phyloP scores from a whole-genome alignment of 2,888 invertebrate genomes.

The Drosophila melanosoma region DNA sequence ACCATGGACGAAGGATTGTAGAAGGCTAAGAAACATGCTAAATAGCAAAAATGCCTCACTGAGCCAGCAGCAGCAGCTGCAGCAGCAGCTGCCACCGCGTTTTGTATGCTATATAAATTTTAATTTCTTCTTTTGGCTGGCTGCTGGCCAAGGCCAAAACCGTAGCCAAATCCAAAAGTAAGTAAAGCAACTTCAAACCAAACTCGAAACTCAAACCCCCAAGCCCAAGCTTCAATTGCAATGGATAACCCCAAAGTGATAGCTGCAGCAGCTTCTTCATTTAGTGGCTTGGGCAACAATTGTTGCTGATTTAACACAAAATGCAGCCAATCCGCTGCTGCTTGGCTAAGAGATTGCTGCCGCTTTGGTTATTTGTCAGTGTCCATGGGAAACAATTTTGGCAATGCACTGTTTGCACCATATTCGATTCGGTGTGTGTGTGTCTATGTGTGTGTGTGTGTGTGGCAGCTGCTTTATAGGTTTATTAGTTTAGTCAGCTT shows the following conservation, averaged over 20 bases:
- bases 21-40: constrained; percentile 65
- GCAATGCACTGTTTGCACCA: constrained; percentile 28
- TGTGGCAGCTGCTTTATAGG: constrained; percentile 37
- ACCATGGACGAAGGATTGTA: constrained; percentile 16
- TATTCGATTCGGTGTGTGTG: neutral
- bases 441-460: constrained; percentile 1
- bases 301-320: constrained; percentile 77
- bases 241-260: constrained; percentile 57
- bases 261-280: constrained; percentile 51
- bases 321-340: constrained; percentile 68
- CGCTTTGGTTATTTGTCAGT: constrained; percentile 72
- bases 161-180: constrained; percentile 29
- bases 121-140: constrained; percentile 70
- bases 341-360: constrained; percentile 24
- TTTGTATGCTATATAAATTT: constrained; percentile 72
- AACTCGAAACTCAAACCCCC: constrained; percentile 30
- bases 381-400: constrained; percentile 54
- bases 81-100: constrained; percentile 57
- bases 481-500: constrained; percentile 54
- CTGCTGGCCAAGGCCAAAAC: constrained; percentile 42
- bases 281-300: constrained; percentile 64
- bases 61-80: constrained; percentile 45
- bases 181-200: constrained; percentile 34
- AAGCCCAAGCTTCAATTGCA: constrained; percentile 22
- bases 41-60: constrained; percentile 61